Evolutionary conservation across 1,140 invertebrate genomes (phyloP).

Genomic region (Colletes gigas): DNA sequence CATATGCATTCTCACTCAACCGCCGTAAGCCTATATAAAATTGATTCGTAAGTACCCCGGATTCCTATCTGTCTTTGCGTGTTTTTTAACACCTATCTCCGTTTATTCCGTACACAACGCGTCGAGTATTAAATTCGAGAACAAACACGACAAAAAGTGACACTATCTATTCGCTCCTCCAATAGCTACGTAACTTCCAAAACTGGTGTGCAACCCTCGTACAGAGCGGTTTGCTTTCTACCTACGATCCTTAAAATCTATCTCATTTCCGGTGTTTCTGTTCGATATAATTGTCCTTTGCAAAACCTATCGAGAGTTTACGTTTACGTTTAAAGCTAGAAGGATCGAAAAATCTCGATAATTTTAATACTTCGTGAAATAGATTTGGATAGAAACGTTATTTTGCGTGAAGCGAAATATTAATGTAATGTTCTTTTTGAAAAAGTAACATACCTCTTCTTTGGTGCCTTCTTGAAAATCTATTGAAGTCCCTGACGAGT

Average conservation of each 20-base stretch:
- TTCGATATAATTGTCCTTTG: no score
- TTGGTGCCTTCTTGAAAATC: neutral
- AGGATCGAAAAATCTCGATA: no score
- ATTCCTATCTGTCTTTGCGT: slow-evolving; percentile 67
- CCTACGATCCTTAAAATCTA: neutral
- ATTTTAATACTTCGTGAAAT: no score
- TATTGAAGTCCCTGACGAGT: slow-evolving; percentile 19
- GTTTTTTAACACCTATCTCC: slow-evolving; percentile 76
- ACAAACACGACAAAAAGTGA: slow-evolving; percentile 7
- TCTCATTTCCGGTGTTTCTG: neutral
- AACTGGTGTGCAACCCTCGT: neutral
- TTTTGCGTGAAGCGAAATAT: no score
- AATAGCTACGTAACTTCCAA: neutral
- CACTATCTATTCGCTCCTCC: neutral
- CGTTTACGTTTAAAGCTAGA: no score
- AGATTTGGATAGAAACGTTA: no score
- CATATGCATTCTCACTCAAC: slow-evolving; percentile 78
- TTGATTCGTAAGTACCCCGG: slow-evolving; percentile 79
- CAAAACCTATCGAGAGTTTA: no score
- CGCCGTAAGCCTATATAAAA: slow-evolving; percentile 75
- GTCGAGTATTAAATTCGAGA: slow-evolving; percentile 1
- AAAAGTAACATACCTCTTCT: neutral
- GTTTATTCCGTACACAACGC: slow-evolving; percentile 26
- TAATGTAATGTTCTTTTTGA: no score
- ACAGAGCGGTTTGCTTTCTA: neutral